A percentile compares a stretch with the other conserved stretches of the same genome.
phyloP scores from a whole-genome alignment of 2,888 invertebrate genomes.

The Nomada fucata region DNA sequence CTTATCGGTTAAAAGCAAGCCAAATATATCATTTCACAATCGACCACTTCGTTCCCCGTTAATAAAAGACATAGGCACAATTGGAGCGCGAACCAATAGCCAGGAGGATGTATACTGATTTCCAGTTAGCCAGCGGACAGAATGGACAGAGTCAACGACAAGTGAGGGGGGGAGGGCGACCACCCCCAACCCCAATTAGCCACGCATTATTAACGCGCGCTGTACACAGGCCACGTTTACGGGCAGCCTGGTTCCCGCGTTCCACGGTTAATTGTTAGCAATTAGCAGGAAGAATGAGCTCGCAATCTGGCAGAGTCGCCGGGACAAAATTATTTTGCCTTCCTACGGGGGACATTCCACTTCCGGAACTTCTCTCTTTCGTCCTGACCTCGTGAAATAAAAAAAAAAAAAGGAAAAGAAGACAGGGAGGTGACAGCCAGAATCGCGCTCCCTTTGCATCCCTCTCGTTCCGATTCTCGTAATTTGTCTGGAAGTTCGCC shows the following conservation, averaged over 20 bases:
- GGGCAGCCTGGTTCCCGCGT: slow-evolving; percentile 41
- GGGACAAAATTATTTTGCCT: slow-evolving; percentile 60
- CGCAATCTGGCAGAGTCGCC: slow-evolving; percentile 46
- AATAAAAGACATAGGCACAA: slow-evolving; percentile 41
- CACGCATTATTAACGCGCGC: slow-evolving; percentile 72
- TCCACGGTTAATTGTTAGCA: slow-evolving; percentile 71
- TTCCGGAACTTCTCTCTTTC: slow-evolving; percentile 3
- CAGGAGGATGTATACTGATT: slow-evolving; percentile 49
- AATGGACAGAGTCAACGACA: slow-evolving; percentile 63
- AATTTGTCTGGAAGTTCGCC: background rate
- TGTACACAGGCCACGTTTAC: slow-evolving; percentile 64
- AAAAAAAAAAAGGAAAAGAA: background rate
- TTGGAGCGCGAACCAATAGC: slow-evolving; percentile 45
- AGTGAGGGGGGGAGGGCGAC: slow-evolving; percentile 39
- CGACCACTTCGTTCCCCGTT: background rate
- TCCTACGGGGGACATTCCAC: slow-evolving; percentile 27
- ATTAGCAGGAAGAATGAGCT: slow-evolving; percentile 69
- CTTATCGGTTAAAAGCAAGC: no score
- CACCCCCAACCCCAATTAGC: slow-evolving; percentile 63
- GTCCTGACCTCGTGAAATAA: background rate
- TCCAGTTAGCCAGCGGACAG: slow-evolving; percentile 51
- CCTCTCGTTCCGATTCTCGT: background rate
- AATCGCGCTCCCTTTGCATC: background rate
- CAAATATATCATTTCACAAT: background rate
- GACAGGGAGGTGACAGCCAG: background rate